Base-by-base conservation (phyloP, 2,888 invertebrate species). In the Alloscopus bannaensis region DNA sequence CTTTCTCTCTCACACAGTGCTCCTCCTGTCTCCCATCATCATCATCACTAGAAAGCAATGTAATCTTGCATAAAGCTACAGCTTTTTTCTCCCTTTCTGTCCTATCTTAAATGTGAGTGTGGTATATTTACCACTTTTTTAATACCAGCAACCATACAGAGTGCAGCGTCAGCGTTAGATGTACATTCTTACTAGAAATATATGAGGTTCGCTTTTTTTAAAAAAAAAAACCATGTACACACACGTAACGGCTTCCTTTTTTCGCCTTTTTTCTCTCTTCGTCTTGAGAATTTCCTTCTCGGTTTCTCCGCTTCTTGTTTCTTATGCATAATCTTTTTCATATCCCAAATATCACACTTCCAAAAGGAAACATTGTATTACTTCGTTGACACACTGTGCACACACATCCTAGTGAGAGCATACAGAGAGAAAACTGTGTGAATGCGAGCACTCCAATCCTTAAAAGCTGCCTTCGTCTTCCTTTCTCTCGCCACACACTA, bases 21-120 rank as follows among this genome's bases (percentile, higher is more conserved):
- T 62, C 26, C 62, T 71, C 45, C 50, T 71, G 60, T 50, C 68
- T 69, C 42, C 57, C 62, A 62, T 62, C 60, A 60, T 60, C 70
- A 69, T 69, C 69, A 70, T 71, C 71, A 72, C 71, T 64, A 62
- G n/a, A 72, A 64, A 72, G 71, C 71, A 64, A 72, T 72, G 62
- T 62, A 72, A 72, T 72, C 64, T 70, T 64, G 36, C 62, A 72
- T 62, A 24, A 47, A 52, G 22, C 24, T 24, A 6, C 24, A 52
- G 20, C 24, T 52, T 52, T 22, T 36, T 36, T 36, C 36, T 36
- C 13, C 36, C 13, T 13, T 36, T n/a, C 20, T 50, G 20, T 18
- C 20, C 50, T 50, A 18, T 50, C 6, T 50, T n/a, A n/a, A n/a
- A n/a, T n/a, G n/a, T n/a, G n/a, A n/a, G n/a, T n/a, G n/a, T 18